Percentiles rank a stretch among this genome's conserved stretches.
Evolutionary conservation across 2,797 vertebrate genomes (phyloP).

Genomic region (Chloroceryle inda): DNA sequence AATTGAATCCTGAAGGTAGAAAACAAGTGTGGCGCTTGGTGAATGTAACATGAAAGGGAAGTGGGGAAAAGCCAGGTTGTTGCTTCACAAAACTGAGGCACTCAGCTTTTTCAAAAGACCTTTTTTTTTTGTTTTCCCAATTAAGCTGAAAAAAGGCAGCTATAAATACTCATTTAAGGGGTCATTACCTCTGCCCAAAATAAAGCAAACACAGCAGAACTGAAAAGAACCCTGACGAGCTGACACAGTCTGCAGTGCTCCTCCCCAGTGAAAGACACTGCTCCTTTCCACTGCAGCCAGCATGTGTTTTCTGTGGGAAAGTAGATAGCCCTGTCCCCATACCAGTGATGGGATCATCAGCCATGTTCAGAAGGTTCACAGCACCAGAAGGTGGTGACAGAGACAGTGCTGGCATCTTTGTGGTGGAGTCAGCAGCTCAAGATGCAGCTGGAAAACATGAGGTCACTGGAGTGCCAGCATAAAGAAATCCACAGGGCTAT

Average conservation of each 20-base stretch:
- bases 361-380: not conserved
- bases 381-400: not conserved
- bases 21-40: not conserved
- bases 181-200: not conserved
- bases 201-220: not conserved
- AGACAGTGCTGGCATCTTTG: rapidly evolving
- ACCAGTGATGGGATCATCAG: not conserved
- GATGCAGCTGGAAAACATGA: not conserved
- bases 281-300: rapidly evolving
- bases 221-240: not conserved
- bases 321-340: not conserved
- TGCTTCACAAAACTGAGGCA: not conserved
- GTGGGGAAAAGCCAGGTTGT: not conserved
- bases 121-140: not conserved
- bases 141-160: not conserved
- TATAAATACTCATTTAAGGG: not conserved
- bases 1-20: not conserved
- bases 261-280: not conserved
- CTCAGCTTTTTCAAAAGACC: not conserved
- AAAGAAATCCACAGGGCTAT: not conserved
- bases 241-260: not conserved
- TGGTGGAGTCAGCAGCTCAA: not conserved
- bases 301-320: not conserved
- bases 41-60: not conserved
- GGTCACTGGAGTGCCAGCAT: not conserved